phyloP scores from a whole-genome alignment of 1,140 invertebrate genomes.

The Helicorthomorpha holstii region DNA sequence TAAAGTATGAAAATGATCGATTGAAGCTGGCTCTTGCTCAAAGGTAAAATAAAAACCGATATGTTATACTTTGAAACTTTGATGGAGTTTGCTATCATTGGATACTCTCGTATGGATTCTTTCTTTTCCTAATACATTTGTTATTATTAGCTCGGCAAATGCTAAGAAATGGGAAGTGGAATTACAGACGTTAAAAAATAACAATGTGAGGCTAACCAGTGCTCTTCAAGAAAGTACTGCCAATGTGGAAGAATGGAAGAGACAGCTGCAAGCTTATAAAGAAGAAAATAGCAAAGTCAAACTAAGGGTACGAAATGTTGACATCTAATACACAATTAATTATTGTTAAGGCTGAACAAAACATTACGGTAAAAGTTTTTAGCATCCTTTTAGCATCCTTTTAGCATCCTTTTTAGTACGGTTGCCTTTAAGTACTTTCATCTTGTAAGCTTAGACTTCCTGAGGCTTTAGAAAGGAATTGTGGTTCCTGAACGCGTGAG shows the following conservation, averaged over 20 bases:
- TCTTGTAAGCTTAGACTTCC: too few relatives aligned
- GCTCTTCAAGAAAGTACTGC: constrained; percentile 92
- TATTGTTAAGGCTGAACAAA: neutral
- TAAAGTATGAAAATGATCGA: constrained; percentile 94
- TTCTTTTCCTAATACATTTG: too few relatives aligned
- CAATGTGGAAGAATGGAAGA: constrained; percentile 97
- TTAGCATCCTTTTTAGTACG: too few relatives aligned
- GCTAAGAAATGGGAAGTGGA: constrained; percentile 98
- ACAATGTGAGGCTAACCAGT: constrained; percentile 82
- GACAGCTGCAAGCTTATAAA: constrained; percentile 85
- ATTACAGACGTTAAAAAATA: constrained; percentile 85
- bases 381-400: too few relatives aligned
- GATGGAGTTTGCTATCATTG: too few relatives aligned
- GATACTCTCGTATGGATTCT: too few relatives aligned
- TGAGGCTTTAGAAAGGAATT: too few relatives aligned
- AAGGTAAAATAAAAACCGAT: too few relatives aligned
- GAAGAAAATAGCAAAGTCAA: constrained; percentile 86
- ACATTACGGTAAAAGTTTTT: neutral
- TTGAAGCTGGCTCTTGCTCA: constrained; percentile 88
- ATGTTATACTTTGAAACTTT: too few relatives aligned
- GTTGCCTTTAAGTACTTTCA: too few relatives aligned
- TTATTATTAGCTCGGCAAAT: constrained; percentile 67
- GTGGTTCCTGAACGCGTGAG: too few relatives aligned
- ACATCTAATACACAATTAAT: neutral
- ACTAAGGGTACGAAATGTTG: constrained; percentile 39